phyloP scores from a whole-genome alignment of 2,113 vertebrate genomes.

The Pundamilia nyererei region DNA sequence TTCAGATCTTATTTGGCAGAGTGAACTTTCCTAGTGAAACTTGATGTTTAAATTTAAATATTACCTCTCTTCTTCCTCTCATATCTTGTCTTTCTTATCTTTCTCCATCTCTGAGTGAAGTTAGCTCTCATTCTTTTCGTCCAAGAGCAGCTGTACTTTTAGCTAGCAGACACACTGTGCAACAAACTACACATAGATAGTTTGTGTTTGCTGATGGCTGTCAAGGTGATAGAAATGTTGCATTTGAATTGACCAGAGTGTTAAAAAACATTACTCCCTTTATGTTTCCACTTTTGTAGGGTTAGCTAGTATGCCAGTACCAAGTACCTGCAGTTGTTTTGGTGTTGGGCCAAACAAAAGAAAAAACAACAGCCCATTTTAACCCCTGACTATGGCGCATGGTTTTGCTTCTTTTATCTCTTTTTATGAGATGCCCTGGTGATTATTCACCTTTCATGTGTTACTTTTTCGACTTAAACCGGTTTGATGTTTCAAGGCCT shows the following conservation, averaged over 20 bases:
- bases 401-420: background rate
- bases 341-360: background rate
- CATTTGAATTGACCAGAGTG: background rate
- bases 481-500: background rate
- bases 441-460: background rate
- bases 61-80: accelerated
- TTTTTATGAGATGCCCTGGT: background rate
- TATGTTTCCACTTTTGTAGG: background rate
- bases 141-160: background rate
- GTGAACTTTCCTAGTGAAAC: background rate
- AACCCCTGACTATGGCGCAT: background rate
- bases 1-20: background rate
- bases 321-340: background rate
- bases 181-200: background rate
- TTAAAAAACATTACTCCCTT: background rate
- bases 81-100: background rate
- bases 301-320: background rate
- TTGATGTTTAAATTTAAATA: background rate
- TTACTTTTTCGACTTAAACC: background rate
- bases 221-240: background rate
- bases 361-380: background rate
- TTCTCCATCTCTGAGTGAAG: background rate
- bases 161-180: background rate
- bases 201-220: background rate
- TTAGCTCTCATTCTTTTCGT: background rate